Evolutionary conservation across 2,113 vertebrate species (phyloP), one percentile per base, ranked within the genome.

Genomic region (Chelonoidis abingdonii): DNA sequence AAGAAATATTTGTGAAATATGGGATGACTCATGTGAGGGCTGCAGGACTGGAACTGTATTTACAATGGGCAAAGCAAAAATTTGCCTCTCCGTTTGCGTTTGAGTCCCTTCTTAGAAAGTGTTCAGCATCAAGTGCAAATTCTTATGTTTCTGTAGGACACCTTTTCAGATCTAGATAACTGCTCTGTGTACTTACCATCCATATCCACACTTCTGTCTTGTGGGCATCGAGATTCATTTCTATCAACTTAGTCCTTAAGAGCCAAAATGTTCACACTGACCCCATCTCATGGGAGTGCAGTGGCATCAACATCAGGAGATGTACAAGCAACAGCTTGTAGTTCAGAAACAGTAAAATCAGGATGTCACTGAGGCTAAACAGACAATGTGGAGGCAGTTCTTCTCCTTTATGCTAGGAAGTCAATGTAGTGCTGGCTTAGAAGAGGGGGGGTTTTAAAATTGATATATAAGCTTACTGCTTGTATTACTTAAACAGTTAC

Each of bases 71-170:
- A 44, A 89, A 44, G 62, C 62, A 2, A 53, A 75, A 72, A 82
- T 35, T 17, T 72, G 21, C 21, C 25, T 41, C 84, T 85, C 24
- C 0, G 1, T 38, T 89, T 81, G 4, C 86, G 53, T n/a, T 89
- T 93, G 25, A 84, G 90, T 92, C 9, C 3, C 13, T 10, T 89
- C 86, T 87, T 87, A 80, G 57, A 85, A 87, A 85, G 82, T 50
- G 41, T 83, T 75, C 49, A 16, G 12, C 0, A 4, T 53, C 25
- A 83, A 13, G 10, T 85, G 25, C 53, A 80, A 89, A n/a, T 1
- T 3, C 35, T 21, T 0, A 2, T 57, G 10, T 83, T 49, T 65
- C 85, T 80, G 22, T 27, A 27, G 29, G 57, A 50, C 53, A 35
- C 2, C 24, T 2, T 54, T 3, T 49, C 83, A 76, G 44, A 27